Conservation (phyloP, 1,140 invertebrate genomes). For the Mycetomoellerius zeteki region DNA sequence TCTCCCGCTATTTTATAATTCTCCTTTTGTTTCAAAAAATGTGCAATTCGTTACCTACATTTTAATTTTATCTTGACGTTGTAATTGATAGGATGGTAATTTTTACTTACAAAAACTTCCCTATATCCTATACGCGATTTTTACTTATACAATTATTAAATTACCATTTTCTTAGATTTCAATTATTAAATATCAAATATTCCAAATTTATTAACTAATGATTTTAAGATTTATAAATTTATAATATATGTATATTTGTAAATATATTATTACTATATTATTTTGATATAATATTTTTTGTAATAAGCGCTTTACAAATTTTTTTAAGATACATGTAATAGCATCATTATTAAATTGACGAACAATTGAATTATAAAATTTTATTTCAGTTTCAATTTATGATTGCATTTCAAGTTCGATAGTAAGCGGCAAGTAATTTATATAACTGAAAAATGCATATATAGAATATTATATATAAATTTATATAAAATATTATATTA, state of each 20-base stretch:
- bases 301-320: too few relatives aligned
- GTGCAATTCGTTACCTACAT: background rate
- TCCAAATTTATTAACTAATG: background rate
- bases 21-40: background rate
- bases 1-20: constrained; percentile 15
- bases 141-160: background rate
- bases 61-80: constrained; percentile 16
- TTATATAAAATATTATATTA: too few relatives aligned
- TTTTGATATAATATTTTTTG: too few relatives aligned
- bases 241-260: background rate
- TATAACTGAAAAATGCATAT: too few relatives aligned
- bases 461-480: too few relatives aligned
- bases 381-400: too few relatives aligned
- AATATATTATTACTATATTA: background rate
- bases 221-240: background rate
- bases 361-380: too few relatives aligned
- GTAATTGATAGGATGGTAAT: background rate
- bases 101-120: background rate
- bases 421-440: too few relatives aligned
- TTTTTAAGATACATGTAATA: too few relatives aligned
- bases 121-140: background rate
- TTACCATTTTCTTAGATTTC: background rate
- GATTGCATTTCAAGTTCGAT: too few relatives aligned
- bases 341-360: too few relatives aligned
- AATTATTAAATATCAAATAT: background rate